These are phyloP conservation scores for Umimayanthus kanabou DNA, from an alignment of 92 coral and sea anemone genomes.

Conservation along the genomic window DNA sequence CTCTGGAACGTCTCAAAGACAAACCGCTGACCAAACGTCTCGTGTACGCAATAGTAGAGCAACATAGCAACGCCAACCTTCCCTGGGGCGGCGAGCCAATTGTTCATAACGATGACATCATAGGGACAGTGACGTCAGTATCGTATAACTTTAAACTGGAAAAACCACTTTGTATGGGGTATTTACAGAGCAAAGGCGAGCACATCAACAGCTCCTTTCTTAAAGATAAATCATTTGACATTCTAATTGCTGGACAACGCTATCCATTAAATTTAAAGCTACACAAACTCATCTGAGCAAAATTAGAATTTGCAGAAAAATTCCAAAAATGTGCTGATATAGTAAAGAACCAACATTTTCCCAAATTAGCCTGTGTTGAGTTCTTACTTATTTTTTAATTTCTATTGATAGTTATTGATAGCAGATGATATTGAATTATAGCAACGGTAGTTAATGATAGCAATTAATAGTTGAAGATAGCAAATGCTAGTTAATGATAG, in stretches of 20 bases:
- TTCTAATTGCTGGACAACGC: constrained; percentile 19
- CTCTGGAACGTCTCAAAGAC: constrained; percentile 5
- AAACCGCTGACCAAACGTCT: constrained; percentile 58
- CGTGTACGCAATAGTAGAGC: constrained; percentile 57
- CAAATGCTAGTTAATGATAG: too few species aligned
- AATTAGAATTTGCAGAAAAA: too few species aligned
- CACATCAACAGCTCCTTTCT: constrained; percentile 4
- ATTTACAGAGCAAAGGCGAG: background rate
- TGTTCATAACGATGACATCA: constrained; percentile 58
- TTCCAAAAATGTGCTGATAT: too few species aligned
- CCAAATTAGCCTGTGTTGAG: too few species aligned
- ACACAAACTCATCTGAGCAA: background rate
- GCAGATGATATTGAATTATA: too few species aligned
- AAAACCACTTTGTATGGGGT: constrained; percentile 69
- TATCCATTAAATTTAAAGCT: background rate
- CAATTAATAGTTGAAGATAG: too few species aligned
- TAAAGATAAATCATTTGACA: background rate
- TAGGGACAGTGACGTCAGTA: constrained; percentile 76
- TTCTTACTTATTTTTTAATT: too few species aligned
- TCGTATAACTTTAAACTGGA: constrained; percentile 67
- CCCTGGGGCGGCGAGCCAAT: constrained; percentile 97
- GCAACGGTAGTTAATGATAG: too few species aligned
- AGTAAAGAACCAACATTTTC: too few species aligned
- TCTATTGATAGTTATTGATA: too few species aligned
- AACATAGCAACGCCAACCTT: constrained; percentile 64